Conservation (phyloP, 35 echinoderm and acorn worm species). For the Apostichopus japonicus region DNA sequence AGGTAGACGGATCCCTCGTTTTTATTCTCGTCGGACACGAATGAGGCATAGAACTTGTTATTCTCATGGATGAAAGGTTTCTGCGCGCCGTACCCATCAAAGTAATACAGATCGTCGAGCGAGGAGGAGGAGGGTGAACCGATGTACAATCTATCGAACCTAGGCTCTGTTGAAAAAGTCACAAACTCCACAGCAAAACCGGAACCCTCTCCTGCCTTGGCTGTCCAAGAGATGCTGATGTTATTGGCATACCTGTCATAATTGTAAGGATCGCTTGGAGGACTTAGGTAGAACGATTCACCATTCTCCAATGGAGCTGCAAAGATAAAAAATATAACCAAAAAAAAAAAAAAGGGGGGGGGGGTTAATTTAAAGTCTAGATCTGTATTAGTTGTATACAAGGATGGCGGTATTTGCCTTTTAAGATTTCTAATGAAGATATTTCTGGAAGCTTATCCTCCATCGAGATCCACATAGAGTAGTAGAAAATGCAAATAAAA, state of each 20-base stretch:
- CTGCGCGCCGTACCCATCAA: neutral
- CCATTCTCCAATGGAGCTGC: neutral
- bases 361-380: too few species aligned
- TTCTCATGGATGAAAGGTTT: neutral
- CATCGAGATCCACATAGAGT: too few species aligned
- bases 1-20: neutral
- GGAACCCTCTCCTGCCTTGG: neutral
- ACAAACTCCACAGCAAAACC: neutral
- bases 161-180: neutral
- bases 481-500: too few species aligned
- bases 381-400: too few species aligned
- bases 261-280: neutral
- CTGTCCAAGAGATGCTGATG: neutral
- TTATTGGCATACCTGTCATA: neutral
- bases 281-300: neutral
- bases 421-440: too few species aligned
- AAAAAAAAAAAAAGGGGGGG: too few species aligned
- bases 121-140: neutral
- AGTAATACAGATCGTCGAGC: too few species aligned
- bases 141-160: neutral
- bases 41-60: neutral
- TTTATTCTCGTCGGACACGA: neutral
- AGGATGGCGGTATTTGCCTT: too few species aligned
- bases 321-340: neutral
- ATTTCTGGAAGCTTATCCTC: too few species aligned